Conservation (phyloP, 2,113 vertebrate species). For the Anser cygnoides region DNA sequence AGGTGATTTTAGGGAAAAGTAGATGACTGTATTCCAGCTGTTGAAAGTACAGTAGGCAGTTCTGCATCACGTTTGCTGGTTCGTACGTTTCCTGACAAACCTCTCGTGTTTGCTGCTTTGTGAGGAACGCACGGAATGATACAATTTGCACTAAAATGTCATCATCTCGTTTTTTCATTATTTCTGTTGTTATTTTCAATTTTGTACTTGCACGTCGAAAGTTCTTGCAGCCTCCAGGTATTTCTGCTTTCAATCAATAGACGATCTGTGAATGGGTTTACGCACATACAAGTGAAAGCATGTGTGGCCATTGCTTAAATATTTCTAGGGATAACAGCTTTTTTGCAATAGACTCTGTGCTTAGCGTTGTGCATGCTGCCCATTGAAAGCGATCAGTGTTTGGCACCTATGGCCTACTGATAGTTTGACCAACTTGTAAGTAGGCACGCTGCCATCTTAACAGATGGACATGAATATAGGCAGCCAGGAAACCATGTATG, state of each 20-base stretch:
- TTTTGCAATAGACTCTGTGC: conserved; percentile 54
- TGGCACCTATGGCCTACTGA: conserved; percentile 81
- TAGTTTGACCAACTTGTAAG: conserved; percentile 82
- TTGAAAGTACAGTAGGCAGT: neutral
- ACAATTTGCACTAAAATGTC: neutral
- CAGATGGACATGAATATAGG: conserved; percentile 75
- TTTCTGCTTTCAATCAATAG: neutral
- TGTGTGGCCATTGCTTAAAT: conserved; percentile 29
- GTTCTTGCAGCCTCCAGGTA: neutral
- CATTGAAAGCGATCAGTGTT: conserved; percentile 77
- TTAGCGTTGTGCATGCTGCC: conserved; percentile 67
- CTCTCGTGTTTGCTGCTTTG: neutral
- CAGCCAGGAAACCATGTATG: conserved; percentile 79
- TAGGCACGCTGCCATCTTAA: conserved; percentile 76
- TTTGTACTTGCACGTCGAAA: neutral
- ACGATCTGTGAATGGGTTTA: neutral
- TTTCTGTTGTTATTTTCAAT: neutral
- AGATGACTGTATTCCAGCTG: neutral
- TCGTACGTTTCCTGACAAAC: neutral
- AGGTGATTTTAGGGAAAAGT: neutral
- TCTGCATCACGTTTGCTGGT: neutral
- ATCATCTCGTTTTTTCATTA: neutral
- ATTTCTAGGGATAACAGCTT: conserved; percentile 33
- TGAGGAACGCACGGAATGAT: neutral
- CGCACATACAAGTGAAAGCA: conserved; percentile 14